These are phyloP conservation scores for Leptopilina syphax DNA, from an alignment of 2,888 invertebrate genomes.

Conservation along the genomic window DNA sequence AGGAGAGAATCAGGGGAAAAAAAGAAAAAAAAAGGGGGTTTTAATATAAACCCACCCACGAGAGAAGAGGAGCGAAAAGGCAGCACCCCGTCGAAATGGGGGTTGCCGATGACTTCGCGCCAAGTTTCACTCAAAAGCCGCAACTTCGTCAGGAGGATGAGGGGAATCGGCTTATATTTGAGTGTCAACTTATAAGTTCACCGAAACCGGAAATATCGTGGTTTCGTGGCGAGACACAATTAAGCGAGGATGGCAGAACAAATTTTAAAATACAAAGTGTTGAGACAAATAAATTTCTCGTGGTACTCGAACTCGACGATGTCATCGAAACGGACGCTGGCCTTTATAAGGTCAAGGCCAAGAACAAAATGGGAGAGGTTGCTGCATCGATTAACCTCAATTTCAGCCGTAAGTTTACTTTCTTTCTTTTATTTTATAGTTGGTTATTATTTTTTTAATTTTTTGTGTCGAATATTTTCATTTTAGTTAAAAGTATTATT, in stretches of 20 bases:
- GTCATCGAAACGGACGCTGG: constrained; percentile 97
- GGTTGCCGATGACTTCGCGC: constrained; percentile 96
- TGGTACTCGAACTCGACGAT: constrained; percentile 95
- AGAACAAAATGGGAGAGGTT: constrained; percentile 98
- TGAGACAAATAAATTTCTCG: constrained; percentile 90
- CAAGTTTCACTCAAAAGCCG: constrained; percentile 99
- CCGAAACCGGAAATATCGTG: constrained; percentile 95
- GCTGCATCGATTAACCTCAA: constrained; percentile 97
- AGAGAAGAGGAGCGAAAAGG: constrained; percentile 51
- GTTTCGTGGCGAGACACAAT: constrained; percentile 92
- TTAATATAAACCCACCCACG: constrained; percentile 15
- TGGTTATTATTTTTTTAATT: constrained; percentile 17
- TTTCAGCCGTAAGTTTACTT: constrained; percentile 92
- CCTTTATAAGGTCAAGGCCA: constrained; percentile 97
- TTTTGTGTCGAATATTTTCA: too few relatives aligned
- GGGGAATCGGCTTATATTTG: constrained; percentile 95
- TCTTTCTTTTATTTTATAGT: constrained; percentile 25
- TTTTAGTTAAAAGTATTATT: too few relatives aligned
- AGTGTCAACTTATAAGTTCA: constrained; percentile 91
- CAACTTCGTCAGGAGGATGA: constrained; percentile 97
- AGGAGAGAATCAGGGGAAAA: neutral
- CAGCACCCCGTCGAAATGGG: constrained; percentile 80
- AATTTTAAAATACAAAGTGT: constrained; percentile 93
- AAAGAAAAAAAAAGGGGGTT: neutral
- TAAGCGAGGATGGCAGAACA: constrained; percentile 90